Conservation (phyloP, 2,888 invertebrate species). For the Epinotia bilunana region DNA sequence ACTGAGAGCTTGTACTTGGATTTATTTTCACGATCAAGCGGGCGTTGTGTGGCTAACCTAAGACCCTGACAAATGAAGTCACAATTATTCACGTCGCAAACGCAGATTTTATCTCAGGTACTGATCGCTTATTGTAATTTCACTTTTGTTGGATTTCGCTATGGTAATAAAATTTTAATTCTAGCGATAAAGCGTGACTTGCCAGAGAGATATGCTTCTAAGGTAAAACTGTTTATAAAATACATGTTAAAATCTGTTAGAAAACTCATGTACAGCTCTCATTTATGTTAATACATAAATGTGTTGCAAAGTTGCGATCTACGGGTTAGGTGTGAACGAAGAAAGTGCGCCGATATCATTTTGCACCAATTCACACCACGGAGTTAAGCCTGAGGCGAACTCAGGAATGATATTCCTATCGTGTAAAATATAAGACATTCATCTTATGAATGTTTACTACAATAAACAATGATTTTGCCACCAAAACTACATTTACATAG, state of each 20-base stretch:
- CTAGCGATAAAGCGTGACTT: neutral
- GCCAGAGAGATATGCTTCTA: neutral
- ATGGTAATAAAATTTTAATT: neutral
- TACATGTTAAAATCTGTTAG: neutral
- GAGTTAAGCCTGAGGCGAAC: neutral
- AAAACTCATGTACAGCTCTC: too few species aligned
- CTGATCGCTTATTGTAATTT: too few species aligned
- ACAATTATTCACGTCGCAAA: conserved; percentile 11
- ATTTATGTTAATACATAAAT: neutral
- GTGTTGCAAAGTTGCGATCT: neutral
- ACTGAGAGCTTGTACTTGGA: too few species aligned
- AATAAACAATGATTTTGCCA: neutral
- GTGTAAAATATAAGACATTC: neutral
- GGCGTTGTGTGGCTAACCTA: too few species aligned
- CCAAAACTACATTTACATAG: neutral
- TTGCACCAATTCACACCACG: neutral
- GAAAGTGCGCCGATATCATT: neutral
- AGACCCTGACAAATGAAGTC: conserved; percentile 15
- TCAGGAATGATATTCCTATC: neutral
- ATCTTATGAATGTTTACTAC: too few species aligned
- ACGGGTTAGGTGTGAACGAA: neutral
- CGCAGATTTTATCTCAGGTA: neutral
- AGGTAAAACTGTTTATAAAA: neutral
- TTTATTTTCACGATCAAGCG: too few species aligned
- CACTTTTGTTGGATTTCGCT: neutral